Percentiles rank a stretch among this genome's conserved stretches.
Conservation (phyloP, 2,888 invertebrate species). For the Hyposoter didymator region DNA sequence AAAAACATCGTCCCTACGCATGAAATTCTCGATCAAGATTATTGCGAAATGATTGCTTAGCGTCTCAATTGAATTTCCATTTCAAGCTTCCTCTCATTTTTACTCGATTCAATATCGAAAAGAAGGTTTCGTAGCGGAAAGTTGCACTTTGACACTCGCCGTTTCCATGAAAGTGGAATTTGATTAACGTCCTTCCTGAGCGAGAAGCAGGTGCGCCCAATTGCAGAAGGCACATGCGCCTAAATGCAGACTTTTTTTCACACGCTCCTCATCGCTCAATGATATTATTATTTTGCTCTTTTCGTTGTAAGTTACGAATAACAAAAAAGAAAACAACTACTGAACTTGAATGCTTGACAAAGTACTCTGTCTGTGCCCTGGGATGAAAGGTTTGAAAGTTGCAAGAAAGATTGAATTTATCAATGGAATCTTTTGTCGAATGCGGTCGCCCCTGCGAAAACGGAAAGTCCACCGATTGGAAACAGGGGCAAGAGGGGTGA, state of each 20-base stretch:
- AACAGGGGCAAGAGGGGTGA: constrained; percentile 41
- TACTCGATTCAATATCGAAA: constrained; percentile 25
- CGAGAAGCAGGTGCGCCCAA: not conserved
- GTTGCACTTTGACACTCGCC: constrained; percentile 19
- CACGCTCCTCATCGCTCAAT: not conserved
- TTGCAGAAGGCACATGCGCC: not conserved
- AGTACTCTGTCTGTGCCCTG: not conserved
- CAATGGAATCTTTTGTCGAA: constrained; percentile 65
- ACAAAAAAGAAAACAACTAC: not conserved
- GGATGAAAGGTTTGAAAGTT: constrained; percentile 9
- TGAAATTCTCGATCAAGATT: not conserved
- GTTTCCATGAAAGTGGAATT: constrained; percentile 60
- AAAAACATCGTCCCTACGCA: not conserved
- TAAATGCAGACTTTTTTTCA: not conserved
- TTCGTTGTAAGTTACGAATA: not conserved
- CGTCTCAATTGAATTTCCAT: constrained; percentile 42
- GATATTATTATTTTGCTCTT: not conserved
- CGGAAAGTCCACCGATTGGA: constrained; percentile 33
- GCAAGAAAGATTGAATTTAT: constrained; percentile 68
- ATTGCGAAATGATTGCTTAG: not conserved
- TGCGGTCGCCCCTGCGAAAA: constrained; percentile 45
- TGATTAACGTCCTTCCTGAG: constrained; percentile 59
- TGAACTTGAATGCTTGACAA: constrained; percentile 23
- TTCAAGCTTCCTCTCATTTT: constrained; percentile 1
- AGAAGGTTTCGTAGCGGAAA: constrained; percentile 26